These are phyloP conservation scores for Hypomesus transpacificus DNA, from an alignment of 2,113 vertebrate species.

Conservation along the genomic window DNA sequence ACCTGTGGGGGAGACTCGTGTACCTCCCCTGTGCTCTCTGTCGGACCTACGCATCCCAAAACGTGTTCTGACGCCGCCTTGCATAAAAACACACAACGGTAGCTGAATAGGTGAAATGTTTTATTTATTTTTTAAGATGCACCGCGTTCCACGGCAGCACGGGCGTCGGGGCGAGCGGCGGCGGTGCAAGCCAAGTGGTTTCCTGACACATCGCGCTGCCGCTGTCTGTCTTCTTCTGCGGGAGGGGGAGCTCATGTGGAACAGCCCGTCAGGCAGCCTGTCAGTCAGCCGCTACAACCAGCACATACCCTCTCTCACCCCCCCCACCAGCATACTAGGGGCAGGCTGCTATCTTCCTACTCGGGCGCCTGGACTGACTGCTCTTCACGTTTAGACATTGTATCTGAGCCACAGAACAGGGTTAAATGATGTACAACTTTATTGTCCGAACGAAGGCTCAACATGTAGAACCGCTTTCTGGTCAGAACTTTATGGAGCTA, in stretches of 20 bases:
- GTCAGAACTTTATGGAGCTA: no score
- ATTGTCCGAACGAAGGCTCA: no score
- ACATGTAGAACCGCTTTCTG: no score
- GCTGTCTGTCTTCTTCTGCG: background rate
- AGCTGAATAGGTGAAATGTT: no score
- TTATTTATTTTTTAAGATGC: no score
- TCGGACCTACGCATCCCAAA: background rate
- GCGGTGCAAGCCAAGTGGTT: constrained; percentile 1
- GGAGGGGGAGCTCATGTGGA: constrained; percentile 14
- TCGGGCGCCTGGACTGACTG: background rate
- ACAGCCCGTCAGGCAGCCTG: constrained; percentile 27
- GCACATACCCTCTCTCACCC: constrained; percentile 19
- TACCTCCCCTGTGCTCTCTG: no score
- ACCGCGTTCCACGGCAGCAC: background rate
- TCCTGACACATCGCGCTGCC: constrained; percentile 5
- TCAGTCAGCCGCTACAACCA: constrained; percentile 17
- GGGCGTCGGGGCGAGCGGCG: background rate
- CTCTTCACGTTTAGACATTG: no score
- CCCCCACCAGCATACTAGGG: background rate
- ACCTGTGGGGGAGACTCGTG: no score
- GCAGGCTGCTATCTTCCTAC: background rate
- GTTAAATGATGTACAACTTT: no score
- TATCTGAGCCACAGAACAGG: no score
- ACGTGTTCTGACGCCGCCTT: background rate
- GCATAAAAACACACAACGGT: no score